A percentile compares a stretch with the other conserved stretches of the same genome.
These are phyloP conservation scores for Lepilemur ruficaudatus DNA, from an alignment of 2,797 vertebrate species.

Conservation along the genomic window DNA sequence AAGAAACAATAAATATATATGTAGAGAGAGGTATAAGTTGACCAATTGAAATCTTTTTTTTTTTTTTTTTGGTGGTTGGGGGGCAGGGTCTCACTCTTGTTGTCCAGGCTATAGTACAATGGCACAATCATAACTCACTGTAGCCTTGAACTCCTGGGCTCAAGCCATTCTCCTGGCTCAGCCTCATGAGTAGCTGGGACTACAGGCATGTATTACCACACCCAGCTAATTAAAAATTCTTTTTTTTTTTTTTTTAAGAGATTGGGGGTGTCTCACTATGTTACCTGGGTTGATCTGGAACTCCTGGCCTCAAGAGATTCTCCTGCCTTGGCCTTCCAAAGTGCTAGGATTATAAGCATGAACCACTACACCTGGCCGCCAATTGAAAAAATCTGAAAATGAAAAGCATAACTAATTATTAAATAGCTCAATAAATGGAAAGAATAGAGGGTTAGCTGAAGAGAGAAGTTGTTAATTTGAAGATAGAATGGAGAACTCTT, in stretches of 20 bases:
- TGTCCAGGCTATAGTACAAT: no score
- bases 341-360: no score
- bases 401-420: neutral
- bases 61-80: neutral
- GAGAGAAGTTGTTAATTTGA: neutral
- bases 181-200: no score
- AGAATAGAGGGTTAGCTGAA: neutral
- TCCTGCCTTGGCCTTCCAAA: no score
- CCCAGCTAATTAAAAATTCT: no score
- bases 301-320: no score
- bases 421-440: neutral
- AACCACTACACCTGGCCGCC: neutral
- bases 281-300: no score
- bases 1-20: neutral
- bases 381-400: conserved; percentile 35
- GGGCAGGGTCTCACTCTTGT: no score
- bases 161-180: no score
- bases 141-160: no score
- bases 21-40: neutral
- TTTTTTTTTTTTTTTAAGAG: neutral
- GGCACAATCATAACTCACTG: no score
- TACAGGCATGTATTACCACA: no score
- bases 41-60: neutral
- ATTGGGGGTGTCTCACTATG: neutral
- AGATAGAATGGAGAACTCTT: neutral